Evolutionary conservation across 1,140 invertebrate genomes (phyloP).

Genomic region (Heterodera carotae): DNA sequence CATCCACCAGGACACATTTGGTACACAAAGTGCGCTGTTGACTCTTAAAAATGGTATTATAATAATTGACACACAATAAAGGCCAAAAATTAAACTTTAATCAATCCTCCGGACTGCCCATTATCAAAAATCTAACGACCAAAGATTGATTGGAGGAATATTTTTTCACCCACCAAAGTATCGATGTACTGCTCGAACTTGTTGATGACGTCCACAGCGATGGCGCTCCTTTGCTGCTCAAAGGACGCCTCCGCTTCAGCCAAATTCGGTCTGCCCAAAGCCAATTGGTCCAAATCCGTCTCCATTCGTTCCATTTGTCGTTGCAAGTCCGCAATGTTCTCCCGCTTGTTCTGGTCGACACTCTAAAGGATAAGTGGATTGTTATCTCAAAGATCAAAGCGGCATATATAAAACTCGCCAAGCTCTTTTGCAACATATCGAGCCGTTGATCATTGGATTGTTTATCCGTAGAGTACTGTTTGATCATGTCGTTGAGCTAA

Average conservation of each 20-base stretch:
- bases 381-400: not conserved
- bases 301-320: not conserved
- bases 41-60: not conserved
- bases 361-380: constrained; percentile 3
- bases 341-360: constrained; percentile 22
- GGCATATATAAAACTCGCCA: not conserved
- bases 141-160: too few species aligned
- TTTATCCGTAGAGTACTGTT: not conserved
- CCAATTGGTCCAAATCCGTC: constrained; percentile 13
- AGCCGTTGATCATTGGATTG: not conserved
- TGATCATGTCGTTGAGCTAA: not conserved
- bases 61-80: too few species aligned
- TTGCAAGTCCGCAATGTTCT: constrained; percentile 9
- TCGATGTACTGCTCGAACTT: constrained; percentile 43
- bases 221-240: constrained; percentile 26
- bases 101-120: too few species aligned
- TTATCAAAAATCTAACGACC: too few species aligned
- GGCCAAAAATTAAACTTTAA: too few species aligned
- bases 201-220: constrained; percentile 9
- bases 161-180: constrained; percentile 12
- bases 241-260: constrained; percentile 30
- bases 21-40: not conserved
- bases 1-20: constrained; percentile 4
- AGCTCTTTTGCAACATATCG: not conserved
- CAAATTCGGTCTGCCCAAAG: constrained; percentile 40